phyloP scores from a whole-genome alignment of 2,113 vertebrate species.

The Notiomystis cincta region DNA sequence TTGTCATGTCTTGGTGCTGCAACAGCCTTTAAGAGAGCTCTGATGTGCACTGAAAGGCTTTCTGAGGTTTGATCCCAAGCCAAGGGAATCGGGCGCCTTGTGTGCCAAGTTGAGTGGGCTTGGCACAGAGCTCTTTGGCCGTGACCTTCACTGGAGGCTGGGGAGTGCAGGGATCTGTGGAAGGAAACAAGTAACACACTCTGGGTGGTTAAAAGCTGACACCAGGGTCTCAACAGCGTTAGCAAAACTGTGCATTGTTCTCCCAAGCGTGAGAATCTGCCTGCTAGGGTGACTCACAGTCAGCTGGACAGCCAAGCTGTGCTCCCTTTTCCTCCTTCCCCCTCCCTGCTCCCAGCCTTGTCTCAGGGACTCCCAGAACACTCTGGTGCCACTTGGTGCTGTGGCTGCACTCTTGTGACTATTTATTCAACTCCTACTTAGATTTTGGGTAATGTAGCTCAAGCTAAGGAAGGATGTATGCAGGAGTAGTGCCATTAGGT shows the following conservation, averaged over 20 bases:
- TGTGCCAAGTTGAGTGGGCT: not conserved
- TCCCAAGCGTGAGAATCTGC: not conserved
- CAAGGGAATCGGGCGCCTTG: not conserved
- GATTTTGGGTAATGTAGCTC: not conserved
- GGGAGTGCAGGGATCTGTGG: not conserved
- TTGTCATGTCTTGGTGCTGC: not conserved
- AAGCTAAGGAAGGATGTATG: not conserved
- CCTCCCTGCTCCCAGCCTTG: not conserved
- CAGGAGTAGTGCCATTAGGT: not conserved
- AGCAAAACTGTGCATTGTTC: not conserved
- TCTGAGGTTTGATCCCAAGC: not conserved
- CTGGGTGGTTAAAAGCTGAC: not conserved
- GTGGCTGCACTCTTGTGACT: not conserved
- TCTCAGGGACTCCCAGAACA: fast-evolving
- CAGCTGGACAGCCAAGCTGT: not conserved
- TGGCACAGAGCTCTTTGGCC: not conserved
- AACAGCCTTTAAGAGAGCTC: not conserved
- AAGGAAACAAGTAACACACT: fast-evolving
- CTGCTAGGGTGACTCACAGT: not conserved
- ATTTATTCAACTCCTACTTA: not conserved
- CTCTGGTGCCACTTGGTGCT: not conserved
- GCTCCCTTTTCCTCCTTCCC: not conserved
- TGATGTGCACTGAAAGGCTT: not conserved
- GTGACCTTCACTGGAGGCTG: not conserved
- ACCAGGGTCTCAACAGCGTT: not conserved